These are phyloP conservation scores for Zygogramma bicolorata DNA, from an alignment of 2,888 invertebrate species.

Conservation along the genomic window DNA sequence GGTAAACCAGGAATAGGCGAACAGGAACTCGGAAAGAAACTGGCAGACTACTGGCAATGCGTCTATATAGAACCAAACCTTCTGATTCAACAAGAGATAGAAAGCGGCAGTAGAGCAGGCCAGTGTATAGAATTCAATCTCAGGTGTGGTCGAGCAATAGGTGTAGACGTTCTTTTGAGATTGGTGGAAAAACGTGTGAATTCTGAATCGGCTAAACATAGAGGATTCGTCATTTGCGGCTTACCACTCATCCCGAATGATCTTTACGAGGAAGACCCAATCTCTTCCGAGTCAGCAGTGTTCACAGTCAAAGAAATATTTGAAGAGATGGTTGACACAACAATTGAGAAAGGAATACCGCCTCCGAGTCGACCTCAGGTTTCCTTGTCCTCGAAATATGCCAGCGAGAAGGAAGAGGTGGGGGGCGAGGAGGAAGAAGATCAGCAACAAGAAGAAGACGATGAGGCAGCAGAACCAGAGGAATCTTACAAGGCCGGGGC, in stretches of 20 bases:
- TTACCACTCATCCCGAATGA: slow-evolving; percentile 73
- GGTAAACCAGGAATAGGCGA: slow-evolving; percentile 73
- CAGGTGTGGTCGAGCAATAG: slow-evolving; percentile 68
- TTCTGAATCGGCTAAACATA: slow-evolving; percentile 69
- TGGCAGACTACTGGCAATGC: slow-evolving; percentile 72
- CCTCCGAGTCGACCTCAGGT: slow-evolving; percentile 46
- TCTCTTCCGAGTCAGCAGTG: slow-evolving; percentile 63
- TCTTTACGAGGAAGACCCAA: slow-evolving; percentile 62
- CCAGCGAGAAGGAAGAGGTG: slow-evolving; percentile 23
- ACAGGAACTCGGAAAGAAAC: slow-evolving; percentile 69
- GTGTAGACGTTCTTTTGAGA: slow-evolving; percentile 68
- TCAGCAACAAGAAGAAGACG: slow-evolving; percentile 54
- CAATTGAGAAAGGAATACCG: slow-evolving; percentile 45
- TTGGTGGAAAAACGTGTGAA: slow-evolving; percentile 70
- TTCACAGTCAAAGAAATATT: slow-evolving; percentile 64
- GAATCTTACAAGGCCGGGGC: slow-evolving; percentile 34
- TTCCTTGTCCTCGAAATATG: slow-evolving; percentile 44
- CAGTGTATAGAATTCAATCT: slow-evolving; percentile 72
- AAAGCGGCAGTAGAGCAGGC: slow-evolving; percentile 70
- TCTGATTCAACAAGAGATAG: slow-evolving; percentile 72
- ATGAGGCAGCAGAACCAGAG: slow-evolving; percentile 55
- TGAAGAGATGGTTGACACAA: slow-evolving; percentile 59
- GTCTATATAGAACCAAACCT: slow-evolving; percentile 72
- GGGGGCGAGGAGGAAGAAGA: slow-evolving; percentile 45
- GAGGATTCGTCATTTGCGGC: slow-evolving; percentile 76